Percentiles rank a stretch among this genome's conserved stretches.
Conservation (phyloP, 2,888 invertebrate genomes). For the Chalcosyrphus nemorum region DNA sequence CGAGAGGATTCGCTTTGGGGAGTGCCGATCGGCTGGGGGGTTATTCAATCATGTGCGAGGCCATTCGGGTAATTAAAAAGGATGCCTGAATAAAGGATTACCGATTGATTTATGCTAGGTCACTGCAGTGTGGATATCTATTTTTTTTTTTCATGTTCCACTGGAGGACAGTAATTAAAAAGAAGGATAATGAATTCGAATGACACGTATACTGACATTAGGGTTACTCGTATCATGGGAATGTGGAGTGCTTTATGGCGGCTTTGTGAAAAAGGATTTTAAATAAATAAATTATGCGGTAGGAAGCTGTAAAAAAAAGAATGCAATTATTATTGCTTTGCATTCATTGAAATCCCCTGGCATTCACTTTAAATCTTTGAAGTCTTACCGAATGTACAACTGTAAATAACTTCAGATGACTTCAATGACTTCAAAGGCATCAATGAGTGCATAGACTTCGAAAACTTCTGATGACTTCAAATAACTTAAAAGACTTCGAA, state of each 20-base stretch:
- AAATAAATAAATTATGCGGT: too few species aligned
- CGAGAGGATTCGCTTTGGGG: constrained; percentile 2
- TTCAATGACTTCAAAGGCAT: too few species aligned
- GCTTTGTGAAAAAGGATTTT: too few species aligned
- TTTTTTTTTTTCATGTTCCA: constrained; percentile 19
- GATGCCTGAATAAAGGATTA: constrained; percentile 47
- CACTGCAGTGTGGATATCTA: constrained; percentile 19
- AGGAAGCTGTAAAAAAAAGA: too few species aligned
- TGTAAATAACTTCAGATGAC: too few species aligned
- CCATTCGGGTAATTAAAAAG: constrained; percentile 62
- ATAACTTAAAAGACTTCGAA: too few species aligned
- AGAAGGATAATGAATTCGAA: constrained; percentile 41
- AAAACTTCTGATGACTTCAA: too few species aligned
- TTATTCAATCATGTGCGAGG: constrained; percentile 30
- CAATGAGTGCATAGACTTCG: too few species aligned
- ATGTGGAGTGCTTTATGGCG: not conserved
- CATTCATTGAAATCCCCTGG: too few species aligned
- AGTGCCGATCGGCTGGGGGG: not conserved
- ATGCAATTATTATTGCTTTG: too few species aligned
- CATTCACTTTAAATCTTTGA: too few species aligned
- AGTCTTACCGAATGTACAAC: too few species aligned
- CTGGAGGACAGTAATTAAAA: constrained; percentile 39
- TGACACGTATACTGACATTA: not conserved
- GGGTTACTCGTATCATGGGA: not conserved
- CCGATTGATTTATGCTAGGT: constrained; percentile 60